A percentile compares a stretch with the other conserved stretches of the same genome.
phyloP scores from a whole-genome alignment of 2,113 vertebrate genomes.

The Vicugna pacos region DNA sequence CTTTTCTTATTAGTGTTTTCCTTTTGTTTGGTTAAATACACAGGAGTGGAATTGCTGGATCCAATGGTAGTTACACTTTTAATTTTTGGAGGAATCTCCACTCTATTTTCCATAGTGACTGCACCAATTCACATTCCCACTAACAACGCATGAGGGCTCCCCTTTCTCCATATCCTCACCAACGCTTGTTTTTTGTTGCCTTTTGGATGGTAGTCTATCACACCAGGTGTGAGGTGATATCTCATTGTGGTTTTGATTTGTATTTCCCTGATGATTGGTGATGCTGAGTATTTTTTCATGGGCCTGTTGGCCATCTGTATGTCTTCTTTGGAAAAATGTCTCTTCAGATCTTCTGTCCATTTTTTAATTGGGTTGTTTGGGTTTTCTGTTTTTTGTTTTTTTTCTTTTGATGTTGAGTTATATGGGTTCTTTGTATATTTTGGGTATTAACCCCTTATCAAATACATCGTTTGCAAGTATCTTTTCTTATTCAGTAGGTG shows the following conservation, averaged over 20 bases:
- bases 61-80: neutral
- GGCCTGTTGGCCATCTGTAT: neutral
- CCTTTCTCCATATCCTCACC: neutral
- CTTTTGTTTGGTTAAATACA: neutral
- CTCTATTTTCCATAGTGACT: neutral
- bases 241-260: neutral
- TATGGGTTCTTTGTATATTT: neutral
- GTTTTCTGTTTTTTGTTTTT: neutral
- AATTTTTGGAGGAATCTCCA: neutral
- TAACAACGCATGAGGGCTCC: neutral
- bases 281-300: neutral
- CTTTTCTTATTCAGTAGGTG: neutral
- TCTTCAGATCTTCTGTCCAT: neutral
- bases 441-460: no score
- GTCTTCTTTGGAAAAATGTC: neutral
- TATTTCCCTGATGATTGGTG: neutral
- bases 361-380: neutral
- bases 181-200: neutral
- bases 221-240: neutral
- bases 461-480: neutral
- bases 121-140: neutral
- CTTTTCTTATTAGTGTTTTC: neutral
- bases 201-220: neutral
- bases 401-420: neutral
- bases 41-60: neutral